A percentile compares a stretch with the other conserved stretches of the same genome.
Evolutionary conservation across 1,140 invertebrate species (phyloP).

Genomic region (Saccostrea glomerata): DNA sequence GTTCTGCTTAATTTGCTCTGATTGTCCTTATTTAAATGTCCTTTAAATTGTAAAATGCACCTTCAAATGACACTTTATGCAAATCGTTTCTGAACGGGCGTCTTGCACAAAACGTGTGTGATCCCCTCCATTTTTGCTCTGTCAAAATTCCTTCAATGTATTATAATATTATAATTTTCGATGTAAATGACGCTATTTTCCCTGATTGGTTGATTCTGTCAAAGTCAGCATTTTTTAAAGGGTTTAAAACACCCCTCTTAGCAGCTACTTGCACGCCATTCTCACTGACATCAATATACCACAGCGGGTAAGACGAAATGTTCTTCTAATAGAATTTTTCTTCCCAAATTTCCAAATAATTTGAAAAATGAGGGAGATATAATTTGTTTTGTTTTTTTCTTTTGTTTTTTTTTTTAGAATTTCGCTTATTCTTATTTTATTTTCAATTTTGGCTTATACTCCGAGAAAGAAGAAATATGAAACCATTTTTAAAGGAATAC

Average conservation of each 20-base stretch:
- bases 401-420: too few relatives aligned
- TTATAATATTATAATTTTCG: not conserved
- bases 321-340: not conserved
- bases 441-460: too few relatives aligned
- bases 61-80: not conserved
- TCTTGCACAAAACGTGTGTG: not conserved
- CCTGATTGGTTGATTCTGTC: not conserved
- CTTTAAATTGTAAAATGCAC: not conserved
- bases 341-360: too few relatives aligned
- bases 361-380: too few relatives aligned
- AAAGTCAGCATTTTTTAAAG: not conserved
- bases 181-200: not conserved
- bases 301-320: not conserved
- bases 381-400: too few relatives aligned
- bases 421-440: too few relatives aligned
- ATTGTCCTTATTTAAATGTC: not conserved
- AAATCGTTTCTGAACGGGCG: not conserved
- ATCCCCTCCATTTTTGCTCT: too few relatives aligned
- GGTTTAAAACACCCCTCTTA: slow-evolving; percentile 12
- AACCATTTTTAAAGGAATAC: too few relatives aligned
- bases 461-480: too few relatives aligned
- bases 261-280: not conserved
- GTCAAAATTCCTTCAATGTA: not conserved
- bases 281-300: not conserved
- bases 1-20: not conserved